A percentile compares a stretch with the other conserved stretches of the same genome.
These are phyloP conservation scores for Aurelia sp. DNA, from an alignment of 30 jellyfish, hydroid and myxozoan genomes.

Conservation along the genomic window DNA sequence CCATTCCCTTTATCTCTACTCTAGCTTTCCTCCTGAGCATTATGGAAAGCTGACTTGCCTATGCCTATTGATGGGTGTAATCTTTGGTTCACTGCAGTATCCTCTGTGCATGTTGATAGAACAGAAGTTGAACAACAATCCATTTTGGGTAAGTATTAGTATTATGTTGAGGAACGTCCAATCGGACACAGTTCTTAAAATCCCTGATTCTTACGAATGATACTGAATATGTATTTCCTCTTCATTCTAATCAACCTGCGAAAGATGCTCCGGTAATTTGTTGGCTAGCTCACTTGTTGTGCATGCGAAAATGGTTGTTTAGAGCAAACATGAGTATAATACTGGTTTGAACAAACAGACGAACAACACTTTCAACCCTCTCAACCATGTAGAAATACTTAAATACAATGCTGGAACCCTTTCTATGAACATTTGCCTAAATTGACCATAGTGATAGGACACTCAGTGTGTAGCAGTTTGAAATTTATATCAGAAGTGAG, in stretches of 20 bases:
- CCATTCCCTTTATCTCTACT: background rate
- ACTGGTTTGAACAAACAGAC: background rate
- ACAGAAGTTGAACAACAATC: conserved; percentile 33
- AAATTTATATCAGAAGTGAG: no score
- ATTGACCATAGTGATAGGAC: no score
- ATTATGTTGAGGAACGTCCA: background rate
- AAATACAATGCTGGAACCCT: no score
- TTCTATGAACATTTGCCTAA: no score
- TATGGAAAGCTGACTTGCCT: conserved; percentile 73
- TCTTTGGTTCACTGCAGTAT: conserved; percentile 61
- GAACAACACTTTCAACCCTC: background rate
- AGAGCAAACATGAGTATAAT: background rate
- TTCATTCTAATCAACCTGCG: background rate
- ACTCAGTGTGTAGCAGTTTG: no score
- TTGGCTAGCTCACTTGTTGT: background rate
- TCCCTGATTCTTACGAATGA: no score
- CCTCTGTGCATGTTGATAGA: conserved; percentile 43
- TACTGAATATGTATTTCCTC: background rate
- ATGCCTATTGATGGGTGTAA: conserved; percentile 61
- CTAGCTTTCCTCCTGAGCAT: conserved; percentile 78
- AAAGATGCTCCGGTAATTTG: background rate
- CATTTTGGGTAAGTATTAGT: conserved; percentile 69
- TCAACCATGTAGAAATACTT: no score
- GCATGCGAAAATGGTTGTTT: background rate
- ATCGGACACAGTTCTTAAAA: no score